phyloP scores from a whole-genome alignment of 2,888 invertebrate genomes.

The Drosophila niveifrons region DNA sequence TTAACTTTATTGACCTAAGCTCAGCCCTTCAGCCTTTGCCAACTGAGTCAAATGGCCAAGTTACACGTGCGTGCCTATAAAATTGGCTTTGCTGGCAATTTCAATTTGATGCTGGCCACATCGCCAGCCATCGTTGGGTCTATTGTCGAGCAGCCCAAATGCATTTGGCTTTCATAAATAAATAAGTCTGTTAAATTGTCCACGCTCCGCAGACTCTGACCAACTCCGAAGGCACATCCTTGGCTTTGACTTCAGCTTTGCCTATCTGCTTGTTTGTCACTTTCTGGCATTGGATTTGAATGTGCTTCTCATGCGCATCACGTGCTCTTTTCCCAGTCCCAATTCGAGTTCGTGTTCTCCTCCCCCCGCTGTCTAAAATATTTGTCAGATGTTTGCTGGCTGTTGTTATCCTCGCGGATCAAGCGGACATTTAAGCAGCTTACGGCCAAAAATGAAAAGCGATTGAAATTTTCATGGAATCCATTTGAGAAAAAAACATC shows the following conservation, averaged over 20 bases:
- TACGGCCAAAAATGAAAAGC: conserved; percentile 63
- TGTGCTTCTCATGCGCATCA: conserved; percentile 71
- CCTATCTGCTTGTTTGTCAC: conserved; percentile 60
- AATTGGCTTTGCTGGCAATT: conserved; percentile 63
- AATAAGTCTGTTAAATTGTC: conserved; percentile 76
- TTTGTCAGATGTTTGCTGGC: conserved; percentile 13
- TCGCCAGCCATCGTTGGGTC: conserved; percentile 21
- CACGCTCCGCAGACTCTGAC: conserved; percentile 42
- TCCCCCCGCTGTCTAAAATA: neutral
- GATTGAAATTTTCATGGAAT: conserved; percentile 69
- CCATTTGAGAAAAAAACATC: conserved; percentile 23
- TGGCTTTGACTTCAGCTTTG: conserved; percentile 19
- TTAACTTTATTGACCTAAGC: conserved; percentile 32
- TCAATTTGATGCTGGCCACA: conserved; percentile 67
- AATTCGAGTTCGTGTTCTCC: neutral
- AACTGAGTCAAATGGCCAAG: conserved; percentile 42
- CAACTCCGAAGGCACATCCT: conserved; percentile 8
- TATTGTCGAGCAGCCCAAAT: conserved; percentile 60
- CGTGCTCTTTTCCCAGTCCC: conserved; percentile 46
- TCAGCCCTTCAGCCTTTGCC: neutral
- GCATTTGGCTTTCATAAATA: conserved; percentile 74
- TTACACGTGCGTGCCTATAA: conserved; percentile 59
- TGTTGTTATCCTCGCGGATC: conserved; percentile 64
- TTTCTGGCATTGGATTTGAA: conserved; percentile 66
- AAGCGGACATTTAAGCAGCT: conserved; percentile 74